A percentile compares a stretch with the other conserved stretches of the same genome.
Conservation (phyloP, 2,888 invertebrate genomes). For the Oscheius myriophilus region DNA sequence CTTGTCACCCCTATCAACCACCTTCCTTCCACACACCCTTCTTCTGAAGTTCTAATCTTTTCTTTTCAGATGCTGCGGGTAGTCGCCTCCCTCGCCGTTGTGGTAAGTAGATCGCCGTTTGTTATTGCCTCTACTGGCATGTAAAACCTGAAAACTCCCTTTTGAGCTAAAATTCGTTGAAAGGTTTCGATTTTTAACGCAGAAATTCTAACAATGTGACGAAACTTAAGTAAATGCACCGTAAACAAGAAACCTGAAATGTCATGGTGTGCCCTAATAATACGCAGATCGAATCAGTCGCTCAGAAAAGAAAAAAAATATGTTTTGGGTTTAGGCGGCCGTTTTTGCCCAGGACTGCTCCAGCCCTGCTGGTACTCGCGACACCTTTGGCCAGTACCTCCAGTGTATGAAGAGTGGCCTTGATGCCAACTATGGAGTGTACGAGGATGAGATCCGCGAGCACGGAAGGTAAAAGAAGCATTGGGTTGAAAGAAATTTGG, state of each 20-base stretch:
- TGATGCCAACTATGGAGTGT: slow-evolving; percentile 64
- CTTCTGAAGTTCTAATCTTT: slow-evolving; percentile 2
- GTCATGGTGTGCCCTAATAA: not conserved
- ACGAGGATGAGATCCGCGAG: slow-evolving; percentile 65
- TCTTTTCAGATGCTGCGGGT: slow-evolving; percentile 29
- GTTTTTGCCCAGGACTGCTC: slow-evolving; percentile 55
- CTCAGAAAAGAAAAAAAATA: not conserved
- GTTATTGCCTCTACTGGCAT: too few relatives aligned
- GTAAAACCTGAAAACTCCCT: too few relatives aligned
- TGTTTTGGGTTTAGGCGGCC: slow-evolving; percentile 29
- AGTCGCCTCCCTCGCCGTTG: slow-evolving; percentile 1
- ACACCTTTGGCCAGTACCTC: slow-evolving; percentile 63
- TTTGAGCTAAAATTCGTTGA: too few relatives aligned
- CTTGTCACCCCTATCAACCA: slow-evolving; percentile 24
- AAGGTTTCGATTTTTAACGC: too few relatives aligned
- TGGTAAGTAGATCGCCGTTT: slow-evolving; percentile 5
- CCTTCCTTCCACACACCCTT: slow-evolving; percentile 8
- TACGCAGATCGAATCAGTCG: not conserved
- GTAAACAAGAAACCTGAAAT: too few relatives aligned
- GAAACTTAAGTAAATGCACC: too few relatives aligned
- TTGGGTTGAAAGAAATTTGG: not conserved
- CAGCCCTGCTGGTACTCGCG: slow-evolving; percentile 47
- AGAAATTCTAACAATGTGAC: too few relatives aligned
- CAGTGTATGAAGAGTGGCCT: slow-evolving; percentile 65
- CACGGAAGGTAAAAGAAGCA: slow-evolving; percentile 53